Evolutionary conservation across 2,797 vertebrate genomes (phyloP), one percentile per base, ranked within the genome.

Genomic region (Syngnathus acus): DNA sequence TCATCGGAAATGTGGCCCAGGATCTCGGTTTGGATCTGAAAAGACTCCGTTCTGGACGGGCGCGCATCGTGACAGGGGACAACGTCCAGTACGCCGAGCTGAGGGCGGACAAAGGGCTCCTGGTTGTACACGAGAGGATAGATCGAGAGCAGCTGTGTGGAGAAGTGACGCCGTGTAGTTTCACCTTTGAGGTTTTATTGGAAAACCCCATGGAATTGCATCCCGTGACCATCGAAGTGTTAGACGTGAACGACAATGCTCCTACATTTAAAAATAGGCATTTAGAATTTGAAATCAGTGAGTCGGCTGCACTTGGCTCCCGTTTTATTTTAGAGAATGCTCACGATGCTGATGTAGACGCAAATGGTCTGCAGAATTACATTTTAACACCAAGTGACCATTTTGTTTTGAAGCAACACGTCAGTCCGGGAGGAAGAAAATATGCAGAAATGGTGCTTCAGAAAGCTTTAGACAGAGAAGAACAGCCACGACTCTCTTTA

Each of bases 61-160:
- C 86, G 32, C 86, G 85, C 32, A 83, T 90, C 37, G 78, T 87
- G 39, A 84, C 78, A 0, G 81, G 82, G 61, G 84, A 84, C 11
- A 79, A 65, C 55, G 53, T 72, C 17, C 83, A 85, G 64, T 86
- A 86, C 82, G 67, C 75, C 0, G 81, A 87, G 74, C 74, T 89
- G 69, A 81, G 82, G 60, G n/a, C 72, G 67, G 84, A 83, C 77
- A 89, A 84, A 79, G 87, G 89, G 68, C 77, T 58, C 50, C 58
- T 88, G n/a, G 71, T 87, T 4, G 87, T 88, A 62, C 81, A 76
- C 14, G 84, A 86, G 70, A 87, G 87, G 72, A 86, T 90, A 66
- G 87, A 90, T 63, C 70, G 87, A 43, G 88, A 90, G 66, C 67
- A 85, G 71, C 82, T 89, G 0, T 89, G 88, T 42, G 86, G 86